phyloP scores from a whole-genome alignment of 2,888 invertebrate species.

The Agrotis ipsilon region DNA sequence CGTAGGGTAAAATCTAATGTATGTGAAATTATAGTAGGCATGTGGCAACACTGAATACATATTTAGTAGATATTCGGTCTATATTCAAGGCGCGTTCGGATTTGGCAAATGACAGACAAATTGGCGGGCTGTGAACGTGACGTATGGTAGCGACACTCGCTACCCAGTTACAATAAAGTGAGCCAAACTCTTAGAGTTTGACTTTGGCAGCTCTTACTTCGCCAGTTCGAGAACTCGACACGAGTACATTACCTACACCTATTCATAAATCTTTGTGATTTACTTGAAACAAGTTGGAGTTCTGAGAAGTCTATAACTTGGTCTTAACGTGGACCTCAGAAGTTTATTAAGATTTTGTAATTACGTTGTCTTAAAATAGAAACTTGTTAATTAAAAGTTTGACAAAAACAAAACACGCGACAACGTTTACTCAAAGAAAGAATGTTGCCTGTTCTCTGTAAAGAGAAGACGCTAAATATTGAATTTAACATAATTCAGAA shows the following conservation, averaged over 20 bases:
- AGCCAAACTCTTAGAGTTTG: conserved; percentile 65
- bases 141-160: conserved; percentile 76
- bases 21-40: conserved; percentile 66
- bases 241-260: conserved; percentile 43
- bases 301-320: conserved; percentile 22
- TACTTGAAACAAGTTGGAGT: conserved; percentile 38
- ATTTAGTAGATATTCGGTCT: conserved; percentile 69
- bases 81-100: conserved; percentile 80
- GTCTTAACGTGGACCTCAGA: conserved; percentile 14
- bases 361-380: conserved; percentile 9
- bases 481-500: too few relatives aligned
- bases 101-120: conserved; percentile 87
- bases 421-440: neutral
- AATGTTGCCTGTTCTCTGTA: neutral
- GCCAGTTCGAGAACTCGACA: conserved; percentile 48
- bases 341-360: conserved; percentile 29
- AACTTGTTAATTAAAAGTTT: neutral
- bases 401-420: too few relatives aligned
- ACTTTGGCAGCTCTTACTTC: conserved; percentile 62
- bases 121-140: conserved; percentile 83
- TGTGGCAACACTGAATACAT: conserved; percentile 65
- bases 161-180: conserved; percentile 65
- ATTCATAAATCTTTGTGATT: conserved; percentile 50
- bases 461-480: neutral
- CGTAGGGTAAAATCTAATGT: conserved; percentile 60